Conservation (phyloP, 2,113 vertebrate species). For the Plectropomus leopardus region DNA sequence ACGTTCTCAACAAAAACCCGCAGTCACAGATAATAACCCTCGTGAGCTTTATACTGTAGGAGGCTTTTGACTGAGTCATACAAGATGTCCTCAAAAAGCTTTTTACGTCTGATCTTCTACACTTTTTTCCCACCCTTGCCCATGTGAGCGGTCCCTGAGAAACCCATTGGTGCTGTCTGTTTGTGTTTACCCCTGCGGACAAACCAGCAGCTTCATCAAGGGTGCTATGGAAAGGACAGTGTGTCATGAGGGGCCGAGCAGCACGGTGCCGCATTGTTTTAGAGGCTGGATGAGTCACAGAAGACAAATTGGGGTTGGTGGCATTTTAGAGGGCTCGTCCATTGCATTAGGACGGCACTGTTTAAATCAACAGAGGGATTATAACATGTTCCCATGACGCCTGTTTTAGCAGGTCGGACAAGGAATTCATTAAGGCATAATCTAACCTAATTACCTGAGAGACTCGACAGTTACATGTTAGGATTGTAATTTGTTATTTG, state of each 20-base stretch:
- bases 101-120: conserved; percentile 11
- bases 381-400: conserved; percentile 56
- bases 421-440: conserved; percentile 62
- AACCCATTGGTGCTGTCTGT: conserved; percentile 58
- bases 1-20: background rate
- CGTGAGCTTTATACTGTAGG: conserved; percentile 20
- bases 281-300: conserved; percentile 77
- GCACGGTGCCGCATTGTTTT: conserved; percentile 74
- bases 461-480: conserved; percentile 47
- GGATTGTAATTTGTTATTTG: conserved; percentile 50
- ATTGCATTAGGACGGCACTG: conserved; percentile 46
- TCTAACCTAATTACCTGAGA: conserved; percentile 62
- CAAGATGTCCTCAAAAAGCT: conserved; percentile 38
- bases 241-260: conserved; percentile 57
- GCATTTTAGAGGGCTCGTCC: conserved; percentile 65
- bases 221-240: conserved; percentile 65
- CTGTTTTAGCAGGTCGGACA: conserved; percentile 66
- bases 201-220: conserved; percentile 55
- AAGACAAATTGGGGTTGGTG: conserved; percentile 66
- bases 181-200: conserved; percentile 59
- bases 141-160: conserved; percentile 1
- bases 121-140: background rate
- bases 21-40: conserved; percentile 15
- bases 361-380: conserved; percentile 56
- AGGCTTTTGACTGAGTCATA: conserved; percentile 45